Conservation (phyloP, 2,797 vertebrate genomes). For the Dicrostonyx torquatus region DNA sequence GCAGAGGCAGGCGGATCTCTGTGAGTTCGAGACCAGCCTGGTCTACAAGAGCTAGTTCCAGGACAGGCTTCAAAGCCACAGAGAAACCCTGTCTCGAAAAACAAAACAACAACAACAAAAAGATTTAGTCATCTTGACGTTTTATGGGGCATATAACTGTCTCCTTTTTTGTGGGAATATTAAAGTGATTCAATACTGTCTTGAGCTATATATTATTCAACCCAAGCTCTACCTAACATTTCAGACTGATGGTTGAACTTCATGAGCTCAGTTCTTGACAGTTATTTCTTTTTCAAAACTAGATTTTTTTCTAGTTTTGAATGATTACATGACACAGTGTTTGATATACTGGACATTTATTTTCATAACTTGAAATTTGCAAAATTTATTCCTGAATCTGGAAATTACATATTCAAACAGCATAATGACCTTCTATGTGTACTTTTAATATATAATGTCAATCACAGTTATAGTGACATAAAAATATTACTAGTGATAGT, state of each 20-base stretch:
- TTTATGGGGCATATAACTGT: constrained; percentile 57
- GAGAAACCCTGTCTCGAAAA: too few species aligned
- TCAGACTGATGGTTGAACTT: constrained; percentile 41
- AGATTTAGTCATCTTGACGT: constrained; percentile 59
- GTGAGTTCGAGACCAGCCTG: too few species aligned
- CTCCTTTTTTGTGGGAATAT: constrained; percentile 49
- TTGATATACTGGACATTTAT: not conserved
- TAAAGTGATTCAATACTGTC: constrained; percentile 60
- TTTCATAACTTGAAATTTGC: constrained; percentile 10
- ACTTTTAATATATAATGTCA: constrained; percentile 16
- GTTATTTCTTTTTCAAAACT: constrained; percentile 47
- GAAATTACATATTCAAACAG: constrained; percentile 17
- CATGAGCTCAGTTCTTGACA: constrained; percentile 35
- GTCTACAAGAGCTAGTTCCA: too few species aligned
- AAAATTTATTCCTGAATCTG: not conserved
- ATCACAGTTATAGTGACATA: not conserved
- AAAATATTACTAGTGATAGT: not conserved
- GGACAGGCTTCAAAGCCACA: too few species aligned
- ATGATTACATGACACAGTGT: not conserved
- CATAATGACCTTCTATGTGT: not conserved
- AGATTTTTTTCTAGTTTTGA: not conserved
- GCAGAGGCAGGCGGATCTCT: too few species aligned
- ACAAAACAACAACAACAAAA: too few species aligned
- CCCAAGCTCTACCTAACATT: constrained; percentile 40
- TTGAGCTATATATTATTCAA: constrained; percentile 54